Evolutionary conservation across 2,888 invertebrate species (phyloP).

Genomic region (Heliconius ismenius): DNA sequence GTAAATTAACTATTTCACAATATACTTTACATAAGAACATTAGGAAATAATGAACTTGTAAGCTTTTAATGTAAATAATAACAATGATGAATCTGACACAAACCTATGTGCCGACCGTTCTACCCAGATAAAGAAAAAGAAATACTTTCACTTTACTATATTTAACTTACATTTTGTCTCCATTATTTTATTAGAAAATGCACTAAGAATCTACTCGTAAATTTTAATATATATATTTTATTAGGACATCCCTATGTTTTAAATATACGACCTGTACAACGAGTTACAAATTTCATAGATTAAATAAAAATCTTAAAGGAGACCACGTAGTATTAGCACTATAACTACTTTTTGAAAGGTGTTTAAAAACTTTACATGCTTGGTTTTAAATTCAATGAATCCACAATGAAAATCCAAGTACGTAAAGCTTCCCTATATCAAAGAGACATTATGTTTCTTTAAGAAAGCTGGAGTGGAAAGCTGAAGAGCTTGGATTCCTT

Average conservation of each 20-base stretch:
- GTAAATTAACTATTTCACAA: no score
- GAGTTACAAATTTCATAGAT: background rate
- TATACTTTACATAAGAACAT: no score
- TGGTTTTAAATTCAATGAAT: conserved; percentile 14
- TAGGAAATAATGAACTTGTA: no score
- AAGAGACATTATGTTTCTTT: conserved; percentile 34
- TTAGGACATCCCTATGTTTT: no score
- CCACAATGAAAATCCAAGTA: conserved; percentile 15
- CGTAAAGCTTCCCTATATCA: conserved; percentile 24
- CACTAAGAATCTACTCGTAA: no score
- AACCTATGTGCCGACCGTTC: background rate
- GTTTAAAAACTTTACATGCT: background rate
- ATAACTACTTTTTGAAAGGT: background rate
- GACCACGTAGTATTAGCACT: background rate
- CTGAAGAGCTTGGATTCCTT: conserved; percentile 26
- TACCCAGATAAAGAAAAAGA: background rate
- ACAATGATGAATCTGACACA: background rate
- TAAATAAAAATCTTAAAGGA: no score
- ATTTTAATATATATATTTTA: no score
- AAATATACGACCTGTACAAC: background rate
- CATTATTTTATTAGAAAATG: no score
- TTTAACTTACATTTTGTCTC: background rate
- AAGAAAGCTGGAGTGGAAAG: background rate
- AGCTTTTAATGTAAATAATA: no score
- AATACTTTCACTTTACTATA: background rate